Base-by-base conservation (phyloP, 1,140 invertebrate species). In the Neoseiulus cucumeris region DNA sequence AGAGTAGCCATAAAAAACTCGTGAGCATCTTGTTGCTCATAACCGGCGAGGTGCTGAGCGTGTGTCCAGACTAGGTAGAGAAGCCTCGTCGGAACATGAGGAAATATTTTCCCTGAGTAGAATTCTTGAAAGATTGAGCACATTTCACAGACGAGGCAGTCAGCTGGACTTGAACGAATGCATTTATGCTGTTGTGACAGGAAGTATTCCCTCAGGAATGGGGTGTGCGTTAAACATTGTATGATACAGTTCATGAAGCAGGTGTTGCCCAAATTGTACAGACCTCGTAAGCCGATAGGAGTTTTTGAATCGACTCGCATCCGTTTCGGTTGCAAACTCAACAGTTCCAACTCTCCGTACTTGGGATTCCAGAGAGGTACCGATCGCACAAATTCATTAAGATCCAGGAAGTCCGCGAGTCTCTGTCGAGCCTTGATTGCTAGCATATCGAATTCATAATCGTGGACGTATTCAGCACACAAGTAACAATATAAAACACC, bases 161-260 rank as follows among this genome's bases (percentile, higher is more conserved):
- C 71, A 1, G 79, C 78, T 47, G 80, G 74, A 45, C 80, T 74
- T 69, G 81, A 79, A 64, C 72, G 67, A 67, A 75, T 75, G 74
- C 89, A 91, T 71, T 85, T 82, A 74, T 97, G 93, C 70, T 84
- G 83, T 75, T 97, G 92, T 44, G 89, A 84, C 68, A 98, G 81
- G 74, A 98, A 97, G 76, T 93, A 98, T 74, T 98, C 92, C 69
- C 93, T 77, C 65, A 98, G 77, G 20, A 96, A 76, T 1, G 93
- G 92, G 6, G 91, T 97, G 73, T 98, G 93, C 51, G 91, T 91
- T 66, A 98, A 74, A 1, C 89, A 87, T 79, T 98, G 94, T 7
- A 97, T 84, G 72, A 97, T 94, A 73, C 90, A 93, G 75, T 95
- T 98, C 89, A 98, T 95, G 75, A 97, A 98, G 77, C 94, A 98